These are phyloP conservation scores for Neoitamus cyanurus DNA, from an alignment of 2,888 invertebrate genomes.

Conservation along the genomic window DNA sequence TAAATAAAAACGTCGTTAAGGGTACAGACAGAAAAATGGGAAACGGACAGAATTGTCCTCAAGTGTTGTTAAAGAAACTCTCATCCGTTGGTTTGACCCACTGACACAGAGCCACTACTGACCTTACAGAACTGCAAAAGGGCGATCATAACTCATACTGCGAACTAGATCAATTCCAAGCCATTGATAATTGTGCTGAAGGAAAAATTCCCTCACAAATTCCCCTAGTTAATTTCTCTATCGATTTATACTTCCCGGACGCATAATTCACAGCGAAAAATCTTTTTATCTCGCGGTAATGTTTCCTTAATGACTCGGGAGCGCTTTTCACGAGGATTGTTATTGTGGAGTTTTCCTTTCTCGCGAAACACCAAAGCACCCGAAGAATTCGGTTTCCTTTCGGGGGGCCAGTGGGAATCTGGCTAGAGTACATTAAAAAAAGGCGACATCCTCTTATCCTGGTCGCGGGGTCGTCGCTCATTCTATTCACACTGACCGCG, in stretches of 20 bases:
- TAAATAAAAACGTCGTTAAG: too few relatives aligned
- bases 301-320: constrained; percentile 44
- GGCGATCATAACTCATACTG: background rate
- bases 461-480: background rate
- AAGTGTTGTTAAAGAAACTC: background rate
- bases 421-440: constrained; percentile 18
- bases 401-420: background rate
- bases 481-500: constrained; percentile 25
- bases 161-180: constrained; percentile 2
- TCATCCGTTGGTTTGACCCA: background rate
- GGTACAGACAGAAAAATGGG: too few relatives aligned
- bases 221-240: constrained; percentile 17
- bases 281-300: constrained; percentile 42
- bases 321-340: background rate
- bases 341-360: background rate
- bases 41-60: too few relatives aligned
- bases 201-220: background rate
- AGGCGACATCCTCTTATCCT: background rate
- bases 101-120: background rate
- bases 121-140: background rate
- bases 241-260: constrained; percentile 12
- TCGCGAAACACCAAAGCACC: background rate
- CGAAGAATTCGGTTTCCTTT: background rate
- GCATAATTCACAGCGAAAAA: constrained; percentile 16
- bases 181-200: background rate